Base-by-base conservation (phyloP, 92 coral and sea anemone genomes). In the Siderastrea radians region DNA sequence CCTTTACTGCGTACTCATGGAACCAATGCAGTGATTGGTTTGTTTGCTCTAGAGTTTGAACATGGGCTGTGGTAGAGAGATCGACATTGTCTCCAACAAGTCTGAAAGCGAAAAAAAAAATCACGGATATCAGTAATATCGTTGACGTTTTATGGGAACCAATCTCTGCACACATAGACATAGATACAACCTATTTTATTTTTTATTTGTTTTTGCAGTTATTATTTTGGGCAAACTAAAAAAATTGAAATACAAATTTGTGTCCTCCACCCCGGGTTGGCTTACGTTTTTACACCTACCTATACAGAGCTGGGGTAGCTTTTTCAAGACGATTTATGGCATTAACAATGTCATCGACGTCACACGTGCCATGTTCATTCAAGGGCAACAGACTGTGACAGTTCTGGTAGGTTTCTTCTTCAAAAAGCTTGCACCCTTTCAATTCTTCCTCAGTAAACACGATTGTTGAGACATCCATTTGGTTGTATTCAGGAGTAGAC, bases 71-170 rank as follows among this genome's bases (percentile, higher is more conserved):
- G 45, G 71, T 66, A 7, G 71, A 17, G 45, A 66, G 71, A 10
- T 66, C 71, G 71, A 66, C 9, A 66, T 66, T 66, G 71, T 66
- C 71, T 16, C 71, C 71, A 38, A 66, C 71, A 66, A 66, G 71
- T 17, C 71, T 66, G 3, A 17, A 66, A 66, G 0, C 71, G 45
- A 66, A 66, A 16, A 66, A n/a, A 5, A 16, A 17, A 0, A 66
- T 5, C 45, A 11, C 38, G 38, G 38, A 26, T 26, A 0, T 26
- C 38, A 26, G 38, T 26, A 26, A 26, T 26, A 26, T 26, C 38
- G 38, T 26, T 26, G 38, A 26, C 38, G 38, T 26, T 26, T 26
- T 26, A 0, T 26, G 38, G 38, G 38, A 26, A 26, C 38, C 38
- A 26, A 26, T 26, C 0, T 26, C 38, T 26, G 58, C 58, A 53